Evolutionary conservation across 2,113 vertebrate species (phyloP), one percentile per base, ranked within the genome.

Genomic region (Mus pahari): DNA sequence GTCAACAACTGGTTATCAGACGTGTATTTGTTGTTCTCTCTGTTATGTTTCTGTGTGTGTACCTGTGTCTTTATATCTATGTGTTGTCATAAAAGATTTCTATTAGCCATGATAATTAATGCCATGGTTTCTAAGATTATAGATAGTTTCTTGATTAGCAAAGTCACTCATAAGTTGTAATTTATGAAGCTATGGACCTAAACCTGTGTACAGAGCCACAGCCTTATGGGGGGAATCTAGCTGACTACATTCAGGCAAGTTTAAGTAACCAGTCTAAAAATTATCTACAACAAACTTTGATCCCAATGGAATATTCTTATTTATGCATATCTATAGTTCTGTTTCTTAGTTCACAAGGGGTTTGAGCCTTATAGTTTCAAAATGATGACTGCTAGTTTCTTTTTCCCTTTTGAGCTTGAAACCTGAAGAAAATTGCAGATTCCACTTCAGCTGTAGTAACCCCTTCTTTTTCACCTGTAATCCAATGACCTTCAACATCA

Each of bases 201-300:
- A 95, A 86, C 36, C 16, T 88, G 33, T 93, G 17, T 84, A 55
- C 42, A 93, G 45, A 83, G 94, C 50, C 20, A 89, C 2, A 91
- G 22, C 13, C 60, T 48, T 68, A 53, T 79, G 86, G 22, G 55
- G 20, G 9, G 13, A 2, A 68, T 86, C 39, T 12, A 66, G 42
- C 48, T 82, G 5, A 20, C 77, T 11, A 33, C 7, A 79, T 79
- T 64, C 42, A 79, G 28, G 55, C 58, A 66, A 68, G 64, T 79
- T 28, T 86, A 77, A 70, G 50, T 2, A 48, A 86, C 9, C 45
- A 60, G 20, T n/a, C 73, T 74, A 42, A 92, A 92, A 42, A 64
- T 11, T 7, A 0, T 39, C 36, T 75, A 42, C 22, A 86, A 68
- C 0, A 53, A 62, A 58, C 62, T 68, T 71, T 74, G 31, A 42